Evolutionary conservation across 2,797 vertebrate genomes (phyloP).

Genomic region (Synanceia verrucosa): DNA sequence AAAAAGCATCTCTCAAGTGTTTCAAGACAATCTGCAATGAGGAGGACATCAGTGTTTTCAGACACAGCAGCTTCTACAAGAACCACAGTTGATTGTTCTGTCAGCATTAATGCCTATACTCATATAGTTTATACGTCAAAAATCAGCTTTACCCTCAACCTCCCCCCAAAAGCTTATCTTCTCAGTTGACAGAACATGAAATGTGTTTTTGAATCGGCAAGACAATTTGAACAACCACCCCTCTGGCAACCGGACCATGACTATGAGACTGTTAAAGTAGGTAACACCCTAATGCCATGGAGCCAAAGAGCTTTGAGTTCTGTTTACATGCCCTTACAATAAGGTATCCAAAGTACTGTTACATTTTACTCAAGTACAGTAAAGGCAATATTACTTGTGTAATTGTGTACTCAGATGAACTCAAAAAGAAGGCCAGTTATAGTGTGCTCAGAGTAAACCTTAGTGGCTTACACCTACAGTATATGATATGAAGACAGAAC

Average conservation of each 20-base stretch:
- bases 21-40: neutral
- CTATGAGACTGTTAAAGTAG: neutral
- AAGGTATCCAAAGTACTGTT: no score
- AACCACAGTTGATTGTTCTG: neutral
- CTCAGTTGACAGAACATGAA: neutral
- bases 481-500: no score
- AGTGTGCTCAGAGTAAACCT: no score
- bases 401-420: no score
- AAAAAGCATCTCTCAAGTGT: neutral
- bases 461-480: no score
- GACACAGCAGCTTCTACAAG: neutral
- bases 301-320: no score
- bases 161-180: neutral
- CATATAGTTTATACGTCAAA: neutral
- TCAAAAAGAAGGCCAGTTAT: no score
- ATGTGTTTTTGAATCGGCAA: neutral
- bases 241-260: neutral
- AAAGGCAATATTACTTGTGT: no score
- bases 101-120: neutral
- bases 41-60: neutral
- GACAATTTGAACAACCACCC: neutral
- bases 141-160: neutral
- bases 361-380: no score
- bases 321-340: no score
- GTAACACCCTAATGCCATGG: neutral